phyloP scores from a whole-genome alignment of 1,140 invertebrate genomes.

The Acromyrmex echinatior region DNA sequence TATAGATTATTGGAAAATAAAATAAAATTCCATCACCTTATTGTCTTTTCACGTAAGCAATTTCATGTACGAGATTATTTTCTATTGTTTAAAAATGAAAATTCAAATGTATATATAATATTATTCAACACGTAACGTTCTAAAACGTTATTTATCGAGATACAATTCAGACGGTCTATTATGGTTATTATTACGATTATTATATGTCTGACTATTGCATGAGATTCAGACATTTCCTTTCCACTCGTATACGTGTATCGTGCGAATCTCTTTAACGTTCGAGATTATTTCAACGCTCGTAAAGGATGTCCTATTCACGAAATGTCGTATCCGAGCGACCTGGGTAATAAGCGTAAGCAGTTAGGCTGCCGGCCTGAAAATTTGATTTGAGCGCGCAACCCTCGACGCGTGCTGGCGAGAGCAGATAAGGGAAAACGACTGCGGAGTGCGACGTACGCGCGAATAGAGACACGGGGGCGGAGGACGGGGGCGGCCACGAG shows the following conservation, averaged over 20 bases:
- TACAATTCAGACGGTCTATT: background rate
- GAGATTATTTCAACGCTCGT: background rate
- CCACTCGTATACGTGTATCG: background rate
- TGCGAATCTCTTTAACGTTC: background rate
- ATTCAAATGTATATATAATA: background rate
- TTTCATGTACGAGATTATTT: too few relatives aligned
- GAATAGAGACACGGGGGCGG: slow-evolving; percentile 41
- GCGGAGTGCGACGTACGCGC: slow-evolving; percentile 28
- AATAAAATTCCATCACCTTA: background rate
- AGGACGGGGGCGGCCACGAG: background rate
- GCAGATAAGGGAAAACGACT: slow-evolving; percentile 47
- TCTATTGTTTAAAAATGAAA: too few relatives aligned
- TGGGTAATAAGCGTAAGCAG: slow-evolving; percentile 1
- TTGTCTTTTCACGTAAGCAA: too few relatives aligned
- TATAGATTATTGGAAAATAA: background rate
- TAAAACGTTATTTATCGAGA: background rate
- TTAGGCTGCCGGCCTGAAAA: slow-evolving; percentile 28
- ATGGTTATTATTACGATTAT: too few relatives aligned
- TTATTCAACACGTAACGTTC: background rate
- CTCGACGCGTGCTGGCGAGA: slow-evolving; percentile 31
- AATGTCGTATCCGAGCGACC: background rate
- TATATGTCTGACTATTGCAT: background rate
- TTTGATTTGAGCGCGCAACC: slow-evolving; percentile 44
- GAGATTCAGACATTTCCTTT: background rate
- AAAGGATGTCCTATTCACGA: background rate